Percentiles rank a stretch among this genome's conserved stretches.
These are phyloP conservation scores for Drosophila guanche DNA, from an alignment of 1,140 invertebrate species.

Conservation along the genomic window DNA sequence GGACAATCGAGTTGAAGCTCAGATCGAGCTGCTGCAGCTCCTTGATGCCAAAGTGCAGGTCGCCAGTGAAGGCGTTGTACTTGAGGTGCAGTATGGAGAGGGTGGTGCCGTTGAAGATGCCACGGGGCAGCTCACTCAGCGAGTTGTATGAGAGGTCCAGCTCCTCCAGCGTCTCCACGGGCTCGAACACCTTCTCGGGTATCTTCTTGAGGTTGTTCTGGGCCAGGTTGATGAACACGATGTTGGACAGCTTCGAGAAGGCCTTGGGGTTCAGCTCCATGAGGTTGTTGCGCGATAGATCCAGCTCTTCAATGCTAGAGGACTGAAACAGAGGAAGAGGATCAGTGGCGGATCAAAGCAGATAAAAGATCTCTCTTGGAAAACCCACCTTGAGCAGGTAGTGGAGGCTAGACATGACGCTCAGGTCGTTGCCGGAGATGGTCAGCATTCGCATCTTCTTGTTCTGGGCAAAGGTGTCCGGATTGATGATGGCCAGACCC, in stretches of 20 bases:
- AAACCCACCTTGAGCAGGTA: conserved; percentile 74
- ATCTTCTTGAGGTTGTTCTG: conserved; percentile 87
- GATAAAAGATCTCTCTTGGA: too few species aligned
- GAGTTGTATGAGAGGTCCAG: conserved; percentile 88
- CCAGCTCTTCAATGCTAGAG: conserved; percentile 87
- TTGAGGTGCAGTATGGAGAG: conserved; percentile 86
- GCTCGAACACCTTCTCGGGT: conserved; percentile 86
- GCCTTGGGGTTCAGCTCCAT: conserved; percentile 85
- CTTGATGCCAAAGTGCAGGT: conserved; percentile 85
- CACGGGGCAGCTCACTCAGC: conserved; percentile 85
- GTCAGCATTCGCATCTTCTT: conserved; percentile 87
- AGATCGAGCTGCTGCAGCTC: conserved; percentile 86
- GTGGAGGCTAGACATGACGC: conserved; percentile 66
- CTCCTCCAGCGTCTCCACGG: conserved; percentile 86
- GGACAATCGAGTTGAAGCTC: conserved; percentile 86
- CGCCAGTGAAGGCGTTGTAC: conserved; percentile 85
- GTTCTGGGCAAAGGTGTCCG: conserved; percentile 87
- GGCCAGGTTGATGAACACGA: conserved; percentile 87
- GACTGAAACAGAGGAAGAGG: conserved; percentile 70
- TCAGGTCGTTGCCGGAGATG: conserved; percentile 88
- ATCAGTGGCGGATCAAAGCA: neutral
- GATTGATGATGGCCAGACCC: conserved; percentile 86
- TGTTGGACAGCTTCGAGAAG: conserved; percentile 86
- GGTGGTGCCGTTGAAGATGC: conserved; percentile 86
- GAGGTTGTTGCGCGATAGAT: conserved; percentile 87